Evolutionary conservation across 2,113 vertebrate species (phyloP).

Genomic region (Anhinga anhinga): DNA sequence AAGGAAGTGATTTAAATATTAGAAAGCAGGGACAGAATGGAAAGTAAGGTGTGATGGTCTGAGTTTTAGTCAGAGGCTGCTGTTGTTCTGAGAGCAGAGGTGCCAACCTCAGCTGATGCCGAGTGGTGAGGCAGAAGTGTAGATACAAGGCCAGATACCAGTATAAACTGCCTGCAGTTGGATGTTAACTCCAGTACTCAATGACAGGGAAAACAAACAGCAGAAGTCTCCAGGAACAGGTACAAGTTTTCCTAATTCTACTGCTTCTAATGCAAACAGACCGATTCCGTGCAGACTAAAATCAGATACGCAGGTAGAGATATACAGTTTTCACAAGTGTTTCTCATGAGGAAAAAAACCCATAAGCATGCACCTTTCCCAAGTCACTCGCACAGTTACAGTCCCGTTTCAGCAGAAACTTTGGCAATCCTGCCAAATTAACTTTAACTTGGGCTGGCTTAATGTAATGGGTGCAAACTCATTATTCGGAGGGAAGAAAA

Average conservation of each 20-base stretch:
- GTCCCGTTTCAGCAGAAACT: background rate
- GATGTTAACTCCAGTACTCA: background rate
- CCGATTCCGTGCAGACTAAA: background rate
- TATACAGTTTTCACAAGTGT: background rate
- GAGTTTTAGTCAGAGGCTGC: background rate
- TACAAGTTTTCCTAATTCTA: background rate
- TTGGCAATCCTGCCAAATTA: background rate
- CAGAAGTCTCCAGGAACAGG: background rate
- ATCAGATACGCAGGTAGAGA: background rate
- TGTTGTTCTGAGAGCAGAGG: background rate
- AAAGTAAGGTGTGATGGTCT: background rate
- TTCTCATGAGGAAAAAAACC: background rate
- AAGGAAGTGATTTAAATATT: background rate
- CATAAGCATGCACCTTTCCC: background rate
- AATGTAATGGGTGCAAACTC: background rate
- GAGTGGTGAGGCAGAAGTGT: background rate
- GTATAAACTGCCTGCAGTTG: background rate
- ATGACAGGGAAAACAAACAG: background rate
- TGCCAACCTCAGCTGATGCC: background rate
- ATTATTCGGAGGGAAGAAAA: background rate
- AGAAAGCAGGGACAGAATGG: background rate
- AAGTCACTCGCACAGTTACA: background rate
- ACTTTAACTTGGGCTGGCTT: background rate
- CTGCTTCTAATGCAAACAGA: background rate
- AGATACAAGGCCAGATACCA: background rate